A percentile compares a stretch with the other conserved stretches of the same genome.
These are phyloP conservation scores for Dipodomys spectabilis DNA, from an alignment of 2,113 vertebrate species.

Conservation along the genomic window DNA sequence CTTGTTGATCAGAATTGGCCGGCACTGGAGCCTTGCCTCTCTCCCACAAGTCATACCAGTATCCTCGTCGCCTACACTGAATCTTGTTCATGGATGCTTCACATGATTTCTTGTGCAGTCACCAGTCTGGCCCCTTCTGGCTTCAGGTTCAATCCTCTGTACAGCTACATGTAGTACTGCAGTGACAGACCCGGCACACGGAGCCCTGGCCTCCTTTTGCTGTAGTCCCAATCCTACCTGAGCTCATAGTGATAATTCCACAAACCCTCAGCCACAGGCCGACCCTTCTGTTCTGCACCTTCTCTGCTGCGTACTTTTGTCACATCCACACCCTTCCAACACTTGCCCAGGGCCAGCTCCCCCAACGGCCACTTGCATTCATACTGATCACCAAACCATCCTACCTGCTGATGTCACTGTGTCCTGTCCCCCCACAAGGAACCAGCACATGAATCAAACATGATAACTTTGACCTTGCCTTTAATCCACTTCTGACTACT, in stretches of 20 bases:
- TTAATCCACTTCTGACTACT: not conserved
- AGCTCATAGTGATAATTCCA: not conserved
- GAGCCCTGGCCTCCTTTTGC: not conserved
- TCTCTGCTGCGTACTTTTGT: not conserved
- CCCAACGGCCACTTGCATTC: not conserved
- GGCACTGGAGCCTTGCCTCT: slow-evolving; percentile 15
- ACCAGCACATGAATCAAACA: not conserved
- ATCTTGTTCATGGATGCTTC: not conserved
- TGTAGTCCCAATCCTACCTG: not conserved
- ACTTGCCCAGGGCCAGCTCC: not conserved
- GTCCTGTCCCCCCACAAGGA: not conserved
- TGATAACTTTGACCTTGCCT: not conserved
- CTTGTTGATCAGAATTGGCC: slow-evolving; percentile 77
- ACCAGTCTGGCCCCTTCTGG: not conserved
- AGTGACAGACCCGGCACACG: not conserved
- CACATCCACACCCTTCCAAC: not conserved
- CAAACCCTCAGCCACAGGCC: not conserved
- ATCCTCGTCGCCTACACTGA: slow-evolving; percentile 14
- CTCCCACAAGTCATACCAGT: not conserved
- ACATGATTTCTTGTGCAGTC: not conserved
- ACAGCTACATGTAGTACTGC: not conserved
- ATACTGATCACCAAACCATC: not conserved
- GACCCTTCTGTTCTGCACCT: not conserved
- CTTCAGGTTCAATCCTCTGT: not conserved
- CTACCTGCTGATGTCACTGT: not conserved